Conservation (phyloP, 2,797 vertebrate species). For the Cryptoblepharus egeriae region DNA sequence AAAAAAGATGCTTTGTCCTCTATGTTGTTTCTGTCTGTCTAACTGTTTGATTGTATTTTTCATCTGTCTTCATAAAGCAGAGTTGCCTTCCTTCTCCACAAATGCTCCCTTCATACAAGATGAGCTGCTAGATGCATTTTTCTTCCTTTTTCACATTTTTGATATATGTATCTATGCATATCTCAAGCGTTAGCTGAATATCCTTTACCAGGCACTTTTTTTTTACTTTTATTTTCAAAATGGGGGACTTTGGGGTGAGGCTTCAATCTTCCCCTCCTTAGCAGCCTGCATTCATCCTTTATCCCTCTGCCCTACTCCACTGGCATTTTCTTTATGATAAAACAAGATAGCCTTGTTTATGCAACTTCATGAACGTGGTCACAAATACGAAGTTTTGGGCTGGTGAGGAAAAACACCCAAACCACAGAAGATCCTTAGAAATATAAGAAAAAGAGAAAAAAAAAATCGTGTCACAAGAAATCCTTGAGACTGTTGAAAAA, state of each 20-base stretch:
- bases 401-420: slow-evolving; percentile 55
- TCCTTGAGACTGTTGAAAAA: slow-evolving; percentile 74
- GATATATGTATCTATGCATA: slow-evolving; percentile 57
- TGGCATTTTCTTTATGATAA: slow-evolving; percentile 60
- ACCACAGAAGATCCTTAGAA: slow-evolving; percentile 52
- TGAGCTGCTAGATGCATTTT: slow-evolving; percentile 59
- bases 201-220: slow-evolving; percentile 52
- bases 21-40: slow-evolving; percentile 72
- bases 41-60: slow-evolving; percentile 72
- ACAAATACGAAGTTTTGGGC: slow-evolving; percentile 66
- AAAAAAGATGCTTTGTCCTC: slow-evolving; percentile 75
- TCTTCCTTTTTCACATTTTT: slow-evolving; percentile 47
- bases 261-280: slow-evolving; percentile 60
- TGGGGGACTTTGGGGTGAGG: slow-evolving; percentile 45
- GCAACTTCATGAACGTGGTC: slow-evolving; percentile 61
- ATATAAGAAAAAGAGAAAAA: slow-evolving; percentile 31
- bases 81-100: slow-evolving; percentile 71
- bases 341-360: slow-evolving; percentile 66
- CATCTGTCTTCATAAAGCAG: slow-evolving; percentile 78
- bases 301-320: slow-evolving; percentile 53
- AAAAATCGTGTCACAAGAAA: slow-evolving; percentile 51
- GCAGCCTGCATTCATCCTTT: slow-evolving; percentile 67
- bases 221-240: slow-evolving; percentile 4
- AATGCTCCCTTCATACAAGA: slow-evolving; percentile 65
- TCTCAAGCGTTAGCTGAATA: slow-evolving; percentile 67